phyloP scores from a whole-genome alignment of 2,113 vertebrate species.

The Myocastor coypus region DNA sequence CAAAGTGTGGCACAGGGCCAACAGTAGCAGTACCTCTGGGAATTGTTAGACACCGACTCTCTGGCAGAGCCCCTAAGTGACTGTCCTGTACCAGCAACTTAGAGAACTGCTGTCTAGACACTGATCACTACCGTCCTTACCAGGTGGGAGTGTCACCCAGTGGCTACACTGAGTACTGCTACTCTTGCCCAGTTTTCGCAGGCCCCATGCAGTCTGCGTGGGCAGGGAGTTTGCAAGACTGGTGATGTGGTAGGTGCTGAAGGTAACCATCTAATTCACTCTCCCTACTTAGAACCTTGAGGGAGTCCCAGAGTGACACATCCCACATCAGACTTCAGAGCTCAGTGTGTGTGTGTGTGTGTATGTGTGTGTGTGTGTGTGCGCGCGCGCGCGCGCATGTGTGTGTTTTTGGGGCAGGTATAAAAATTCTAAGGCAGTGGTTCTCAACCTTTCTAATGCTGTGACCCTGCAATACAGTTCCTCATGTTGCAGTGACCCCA shows the following conservation, averaged over 20 bases:
- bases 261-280: not conserved
- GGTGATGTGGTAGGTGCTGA: not conserved
- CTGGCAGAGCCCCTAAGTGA: not conserved
- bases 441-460: no score
- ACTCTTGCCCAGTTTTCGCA: not conserved
- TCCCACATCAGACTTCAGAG: not conserved
- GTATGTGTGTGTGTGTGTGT: no score
- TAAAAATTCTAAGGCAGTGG: no score
- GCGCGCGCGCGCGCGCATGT: no score
- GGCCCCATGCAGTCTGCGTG: not conserved
- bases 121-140: rapidly evolving
- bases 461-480: no score
- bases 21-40: not conserved
- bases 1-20: no score
- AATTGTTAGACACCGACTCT: not conserved
- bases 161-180: rapidly evolving
- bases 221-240: not conserved
- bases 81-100: not conserved
- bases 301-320: not conserved
- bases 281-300: not conserved
- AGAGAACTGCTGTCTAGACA: not conserved
- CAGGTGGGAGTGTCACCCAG: not conserved
- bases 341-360: no score
- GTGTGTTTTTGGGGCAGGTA: no score
- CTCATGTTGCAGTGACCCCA: no score